Conservation (phyloP, 2,113 vertebrate genomes). For the Pipra filicauda region DNA sequence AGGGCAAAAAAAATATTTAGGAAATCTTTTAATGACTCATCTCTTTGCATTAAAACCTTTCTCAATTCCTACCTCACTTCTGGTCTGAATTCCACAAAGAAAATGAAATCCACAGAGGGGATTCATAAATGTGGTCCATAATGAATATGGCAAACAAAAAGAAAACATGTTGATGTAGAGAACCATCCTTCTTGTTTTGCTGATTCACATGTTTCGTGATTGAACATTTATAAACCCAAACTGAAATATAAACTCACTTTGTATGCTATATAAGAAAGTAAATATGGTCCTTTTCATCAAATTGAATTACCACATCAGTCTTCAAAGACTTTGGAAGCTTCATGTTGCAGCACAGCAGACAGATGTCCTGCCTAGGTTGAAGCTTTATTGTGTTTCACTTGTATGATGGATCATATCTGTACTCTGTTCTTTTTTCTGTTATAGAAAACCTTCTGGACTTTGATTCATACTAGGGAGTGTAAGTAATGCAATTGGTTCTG, state of each 20-base stretch:
- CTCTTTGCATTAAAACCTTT: not conserved
- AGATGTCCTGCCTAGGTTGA: conserved; percentile 21
- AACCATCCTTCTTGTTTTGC: not conserved
- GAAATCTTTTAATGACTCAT: not conserved
- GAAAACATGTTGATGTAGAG: not conserved
- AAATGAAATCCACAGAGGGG: not conserved
- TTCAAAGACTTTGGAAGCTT: conserved; percentile 49
- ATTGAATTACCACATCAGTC: conserved; percentile 12
- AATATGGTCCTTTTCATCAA: conserved; percentile 15
- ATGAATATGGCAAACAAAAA: conserved; percentile 1
- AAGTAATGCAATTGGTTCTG: conserved; percentile 40
- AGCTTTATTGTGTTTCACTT: conserved; percentile 38
- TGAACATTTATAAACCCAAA: conserved; percentile 29
- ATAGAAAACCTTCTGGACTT: not conserved
- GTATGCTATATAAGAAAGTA: not conserved
- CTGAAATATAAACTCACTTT: conserved; percentile 29
- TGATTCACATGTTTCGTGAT: conserved; percentile 30
- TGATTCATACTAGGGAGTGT: not conserved
- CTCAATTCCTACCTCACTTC: not conserved
- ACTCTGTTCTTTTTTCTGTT: conserved; percentile 32
- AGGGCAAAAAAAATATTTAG: not conserved
- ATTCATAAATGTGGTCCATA: not conserved
- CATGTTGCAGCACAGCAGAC: not conserved
- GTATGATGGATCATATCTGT: conserved; percentile 23
- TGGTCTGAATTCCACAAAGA: not conserved